A percentile compares a stretch with the other conserved stretches of the same genome.
Evolutionary conservation across 1,140 invertebrate genomes (phyloP).

Genomic region (Drosophila sechellia): DNA sequence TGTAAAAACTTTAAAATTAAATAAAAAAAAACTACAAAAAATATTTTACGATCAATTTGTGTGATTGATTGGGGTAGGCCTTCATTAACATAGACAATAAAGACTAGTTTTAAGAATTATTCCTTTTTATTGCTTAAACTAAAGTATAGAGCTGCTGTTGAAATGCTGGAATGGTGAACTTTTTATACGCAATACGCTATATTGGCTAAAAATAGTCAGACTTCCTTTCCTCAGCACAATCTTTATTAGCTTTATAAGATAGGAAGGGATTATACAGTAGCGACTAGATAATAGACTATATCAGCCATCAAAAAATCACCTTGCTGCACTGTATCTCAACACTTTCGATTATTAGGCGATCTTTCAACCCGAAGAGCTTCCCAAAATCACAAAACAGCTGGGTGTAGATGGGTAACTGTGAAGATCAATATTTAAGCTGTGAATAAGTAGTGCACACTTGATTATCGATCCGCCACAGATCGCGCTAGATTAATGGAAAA

Average conservation of each 20-base stretch:
- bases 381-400: conserved; percentile 14
- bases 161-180: neutral
- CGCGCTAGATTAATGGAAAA: conserved; percentile 68
- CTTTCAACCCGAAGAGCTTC: neutral
- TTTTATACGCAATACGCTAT: neutral
- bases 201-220: conserved; percentile 14
- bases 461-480: conserved; percentile 24
- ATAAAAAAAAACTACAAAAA: conserved; percentile 60
- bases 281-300: conserved; percentile 2
- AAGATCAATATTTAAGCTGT: conserved; percentile 60
- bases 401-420: conserved; percentile 21
- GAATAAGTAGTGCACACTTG: conserved; percentile 47
- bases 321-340: neutral
- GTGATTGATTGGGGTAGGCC: neutral
- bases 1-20: conserved; percentile 79
- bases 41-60: neutral
- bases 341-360: conserved; percentile 41
- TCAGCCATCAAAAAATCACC: neutral
- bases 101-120: too few species aligned
- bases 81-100: too few species aligned
- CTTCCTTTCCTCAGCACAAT: conserved; percentile 12
- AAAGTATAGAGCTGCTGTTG: neutral
- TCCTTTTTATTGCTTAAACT: too few species aligned
- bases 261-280: conserved; percentile 20
- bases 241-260: neutral